Evolutionary conservation across 1,140 invertebrate species (phyloP).

Genomic region (Nasonia longicornis): DNA sequence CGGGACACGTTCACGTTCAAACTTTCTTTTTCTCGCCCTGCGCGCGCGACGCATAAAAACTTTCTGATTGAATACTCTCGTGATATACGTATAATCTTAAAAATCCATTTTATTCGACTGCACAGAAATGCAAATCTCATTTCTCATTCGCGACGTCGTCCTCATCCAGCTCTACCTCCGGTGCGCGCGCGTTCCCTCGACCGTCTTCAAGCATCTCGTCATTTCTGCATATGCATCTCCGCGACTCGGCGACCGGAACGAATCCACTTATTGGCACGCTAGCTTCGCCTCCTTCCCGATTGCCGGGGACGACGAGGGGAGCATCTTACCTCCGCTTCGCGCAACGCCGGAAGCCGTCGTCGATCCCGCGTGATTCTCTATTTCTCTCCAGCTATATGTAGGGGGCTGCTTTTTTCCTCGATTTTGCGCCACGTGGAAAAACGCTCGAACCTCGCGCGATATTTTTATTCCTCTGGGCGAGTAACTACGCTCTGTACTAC

Average conservation of each 20-base stretch:
- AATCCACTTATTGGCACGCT: conserved; percentile 53
- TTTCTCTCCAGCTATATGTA: neutral
- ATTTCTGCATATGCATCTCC: conserved; percentile 51
- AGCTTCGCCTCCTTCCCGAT: conserved; percentile 43
- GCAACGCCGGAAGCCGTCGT: conserved; percentile 11
- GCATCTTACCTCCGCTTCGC: neutral
- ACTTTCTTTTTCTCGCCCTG: neutral
- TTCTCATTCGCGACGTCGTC: neutral
- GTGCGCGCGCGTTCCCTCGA: neutral
- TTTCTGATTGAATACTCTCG: conserved; percentile 12
- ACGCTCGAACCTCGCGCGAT: neutral
- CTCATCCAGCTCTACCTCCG: neutral
- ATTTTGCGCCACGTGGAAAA: conserved; percentile 4
- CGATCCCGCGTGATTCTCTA: conserved; percentile 8
- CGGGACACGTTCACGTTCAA: neutral
- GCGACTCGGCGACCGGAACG: conserved; percentile 43
- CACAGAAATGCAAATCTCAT: conserved; percentile 30
- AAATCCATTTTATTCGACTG: conserved; percentile 8
- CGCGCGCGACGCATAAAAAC: neutral
- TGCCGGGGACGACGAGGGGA: neutral
- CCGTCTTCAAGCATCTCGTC: conserved; percentile 44
- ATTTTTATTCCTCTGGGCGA: conserved; percentile 20
- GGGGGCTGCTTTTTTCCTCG: neutral
- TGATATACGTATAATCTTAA: conserved; percentile 1
- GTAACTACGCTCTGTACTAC: too few relatives aligned